Evolutionary conservation across 2,797 vertebrate genomes (phyloP), one percentile per base, ranked within the genome.

Genomic region (Cirrhinus molitorella): DNA sequence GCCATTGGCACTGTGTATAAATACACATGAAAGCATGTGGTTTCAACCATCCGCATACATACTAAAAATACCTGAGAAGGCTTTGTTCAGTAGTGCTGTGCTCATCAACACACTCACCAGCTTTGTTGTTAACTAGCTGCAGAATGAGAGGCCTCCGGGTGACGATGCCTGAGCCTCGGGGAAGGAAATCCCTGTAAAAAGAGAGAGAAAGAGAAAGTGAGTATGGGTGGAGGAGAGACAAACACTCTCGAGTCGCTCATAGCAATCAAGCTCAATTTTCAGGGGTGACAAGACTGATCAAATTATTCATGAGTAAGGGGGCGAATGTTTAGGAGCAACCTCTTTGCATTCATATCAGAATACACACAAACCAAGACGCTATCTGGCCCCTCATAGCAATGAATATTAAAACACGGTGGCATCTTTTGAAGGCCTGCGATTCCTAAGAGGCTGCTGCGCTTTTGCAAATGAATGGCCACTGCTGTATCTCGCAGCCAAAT

Each of bases 91-190:
- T 43, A 10, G 14, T 45, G 31, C 47, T 57, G 13, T n/a, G 19
- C 47, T 79, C 75, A 76, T 21, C 25, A 37, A 34, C 57, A 63
- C 7, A 84, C 90, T 79, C 93, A 98, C 98, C 98, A 92, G 98
- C 97, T 95, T 96, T 99, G 90, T 96, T 97, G 94, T 97, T 97
- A 90, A 99, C 96, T 91, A 99, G 96, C 94, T 99, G 98, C 91
- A 99, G 95, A 92, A 99, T 96, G 79, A 99, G 97, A 67, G 98
- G 98, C 59, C 98, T 93, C 9, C 98, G 95, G 28, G 98, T 99
- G 88, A 99, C 98, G 3, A 99, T 99, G 78, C 98, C 98, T 16
- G 97, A 98, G 75, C 98, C 98, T n/a, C 98, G 96, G 34, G 98
- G 98, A 85, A 99, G 96, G 92, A 99, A 99, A 91, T 99, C 98